phyloP scores from a whole-genome alignment of 2,113 vertebrate species.

The Pantherophis guttatus region DNA sequence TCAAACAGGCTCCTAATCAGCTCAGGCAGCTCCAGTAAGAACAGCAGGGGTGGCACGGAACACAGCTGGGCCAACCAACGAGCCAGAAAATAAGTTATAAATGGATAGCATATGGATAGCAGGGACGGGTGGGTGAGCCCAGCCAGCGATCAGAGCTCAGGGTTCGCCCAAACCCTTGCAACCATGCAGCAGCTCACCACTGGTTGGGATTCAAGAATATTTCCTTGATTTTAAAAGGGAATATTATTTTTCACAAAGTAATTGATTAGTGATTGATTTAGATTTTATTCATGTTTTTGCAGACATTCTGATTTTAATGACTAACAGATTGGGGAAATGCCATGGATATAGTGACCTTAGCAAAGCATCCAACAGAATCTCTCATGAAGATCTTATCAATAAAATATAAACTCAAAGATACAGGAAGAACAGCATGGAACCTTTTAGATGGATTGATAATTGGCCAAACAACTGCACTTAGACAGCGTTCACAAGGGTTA shows the following conservation, averaged over 20 bases:
- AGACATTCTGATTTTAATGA: background rate
- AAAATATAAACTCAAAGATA: background rate
- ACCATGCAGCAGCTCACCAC: too few species aligned
- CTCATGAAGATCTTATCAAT: background rate
- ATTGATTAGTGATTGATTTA: background rate
- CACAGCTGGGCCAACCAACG: too few species aligned
- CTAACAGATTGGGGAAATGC: background rate
- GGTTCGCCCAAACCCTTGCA: too few species aligned
- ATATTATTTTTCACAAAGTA: background rate
- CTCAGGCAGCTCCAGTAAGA: too few species aligned
- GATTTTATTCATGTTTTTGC: background rate
- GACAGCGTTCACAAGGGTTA: background rate
- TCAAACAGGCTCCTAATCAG: too few species aligned
- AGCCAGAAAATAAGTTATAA: too few species aligned
- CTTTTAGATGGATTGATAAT: background rate
- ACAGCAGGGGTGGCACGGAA: too few species aligned
- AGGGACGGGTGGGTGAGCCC: too few species aligned
- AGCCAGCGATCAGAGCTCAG: too few species aligned
- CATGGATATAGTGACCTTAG: background rate
- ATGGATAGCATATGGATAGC: too few species aligned
- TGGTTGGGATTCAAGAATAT: constrained; percentile 65
- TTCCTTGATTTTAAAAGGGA: background rate
- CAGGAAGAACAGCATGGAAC: background rate
- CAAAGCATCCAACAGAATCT: background rate
- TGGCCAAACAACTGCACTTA: background rate